Conservation (phyloP, 2,888 invertebrate genomes). For the Pachydiplax longipennis region DNA sequence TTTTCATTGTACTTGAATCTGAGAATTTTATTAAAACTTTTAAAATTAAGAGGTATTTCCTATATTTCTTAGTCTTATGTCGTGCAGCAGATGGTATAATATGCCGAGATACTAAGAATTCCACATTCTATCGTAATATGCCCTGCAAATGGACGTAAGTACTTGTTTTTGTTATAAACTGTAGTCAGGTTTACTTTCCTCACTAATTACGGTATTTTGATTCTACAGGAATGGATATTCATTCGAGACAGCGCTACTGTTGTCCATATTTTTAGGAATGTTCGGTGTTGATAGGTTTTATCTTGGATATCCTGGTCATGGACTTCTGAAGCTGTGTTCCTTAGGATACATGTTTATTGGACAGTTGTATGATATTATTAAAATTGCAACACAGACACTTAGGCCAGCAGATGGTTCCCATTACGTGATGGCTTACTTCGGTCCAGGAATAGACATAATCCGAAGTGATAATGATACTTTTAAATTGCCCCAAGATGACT, state of each 20-base stretch:
- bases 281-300: slow-evolving; percentile 98
- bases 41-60: neutral
- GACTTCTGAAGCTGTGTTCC: slow-evolving; percentile 92
- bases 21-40: too few relatives aligned
- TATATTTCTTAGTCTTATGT: slow-evolving; percentile 72
- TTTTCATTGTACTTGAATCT: too few relatives aligned
- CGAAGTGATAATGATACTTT: slow-evolving; percentile 86
- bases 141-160: slow-evolving; percentile 96
- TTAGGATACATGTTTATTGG: slow-evolving; percentile 96
- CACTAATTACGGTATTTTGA: neutral
- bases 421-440: slow-evolving; percentile 92
- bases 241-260: slow-evolving; percentile 86
- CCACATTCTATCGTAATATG: slow-evolving; percentile 80
- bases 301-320: slow-evolving; percentile 96
- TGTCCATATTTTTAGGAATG: slow-evolving; percentile 97
- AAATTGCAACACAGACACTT: slow-evolving; percentile 94
- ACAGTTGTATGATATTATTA: slow-evolving; percentile 91
- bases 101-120: slow-evolving; percentile 80
- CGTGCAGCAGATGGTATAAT: slow-evolving; percentile 82
- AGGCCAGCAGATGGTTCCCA: slow-evolving; percentile 95
- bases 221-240: slow-evolving; percentile 88
- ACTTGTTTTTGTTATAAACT: neutral
- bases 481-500: slow-evolving; percentile 80
- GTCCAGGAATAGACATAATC: slow-evolving; percentile 83
- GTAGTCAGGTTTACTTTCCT: neutral